A percentile compares a stretch with the other conserved stretches of the same genome.
phyloP scores from a whole-genome alignment of 2,113 vertebrate genomes.

The Tretioscincus oriximinensis region DNA sequence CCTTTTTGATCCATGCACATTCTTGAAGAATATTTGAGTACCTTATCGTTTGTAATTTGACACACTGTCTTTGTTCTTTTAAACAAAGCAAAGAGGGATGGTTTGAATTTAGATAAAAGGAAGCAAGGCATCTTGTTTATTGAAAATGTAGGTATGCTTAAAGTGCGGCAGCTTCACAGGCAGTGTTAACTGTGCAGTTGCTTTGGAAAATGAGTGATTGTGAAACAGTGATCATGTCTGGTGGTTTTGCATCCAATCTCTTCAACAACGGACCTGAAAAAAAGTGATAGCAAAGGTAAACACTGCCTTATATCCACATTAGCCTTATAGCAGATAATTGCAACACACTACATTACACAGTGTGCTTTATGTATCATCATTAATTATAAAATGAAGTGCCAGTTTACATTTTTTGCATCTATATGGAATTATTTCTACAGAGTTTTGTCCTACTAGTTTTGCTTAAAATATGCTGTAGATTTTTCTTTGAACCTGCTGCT shows the following conservation, averaged over 20 bases:
- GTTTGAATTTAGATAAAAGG: slow-evolving; percentile 30
- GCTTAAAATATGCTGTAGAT: slow-evolving; percentile 32
- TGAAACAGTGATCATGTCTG: not conserved
- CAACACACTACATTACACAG: slow-evolving; percentile 46
- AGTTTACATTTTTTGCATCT: slow-evolving; percentile 30
- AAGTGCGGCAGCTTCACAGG: not conserved
- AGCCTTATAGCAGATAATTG: slow-evolving; percentile 56
- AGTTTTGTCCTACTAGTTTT: slow-evolving; percentile 32
- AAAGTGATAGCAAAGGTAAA: slow-evolving; percentile 42
- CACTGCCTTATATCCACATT: slow-evolving; percentile 56
- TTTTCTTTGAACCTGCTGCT: not conserved
- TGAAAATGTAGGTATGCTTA: slow-evolving; percentile 25
- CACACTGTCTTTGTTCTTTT: slow-evolving; percentile 44
- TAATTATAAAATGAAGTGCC: slow-evolving; percentile 46
- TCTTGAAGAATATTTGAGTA: slow-evolving; percentile 56
- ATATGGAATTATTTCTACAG: slow-evolving; percentile 14
- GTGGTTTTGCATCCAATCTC: slow-evolving; percentile 34
- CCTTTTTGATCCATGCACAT: slow-evolving; percentile 49
- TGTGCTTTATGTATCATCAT: slow-evolving; percentile 46
- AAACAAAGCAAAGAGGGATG: slow-evolving; percentile 26
- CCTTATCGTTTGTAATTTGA: slow-evolving; percentile 48
- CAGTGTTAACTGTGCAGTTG: not conserved
- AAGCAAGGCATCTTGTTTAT: slow-evolving; percentile 43
- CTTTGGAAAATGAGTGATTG: not conserved
- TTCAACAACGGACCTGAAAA: slow-evolving; percentile 30